These are phyloP conservation scores for Botia kubotai DNA, from an alignment of 2,797 vertebrate species.

Conservation along the genomic window DNA sequence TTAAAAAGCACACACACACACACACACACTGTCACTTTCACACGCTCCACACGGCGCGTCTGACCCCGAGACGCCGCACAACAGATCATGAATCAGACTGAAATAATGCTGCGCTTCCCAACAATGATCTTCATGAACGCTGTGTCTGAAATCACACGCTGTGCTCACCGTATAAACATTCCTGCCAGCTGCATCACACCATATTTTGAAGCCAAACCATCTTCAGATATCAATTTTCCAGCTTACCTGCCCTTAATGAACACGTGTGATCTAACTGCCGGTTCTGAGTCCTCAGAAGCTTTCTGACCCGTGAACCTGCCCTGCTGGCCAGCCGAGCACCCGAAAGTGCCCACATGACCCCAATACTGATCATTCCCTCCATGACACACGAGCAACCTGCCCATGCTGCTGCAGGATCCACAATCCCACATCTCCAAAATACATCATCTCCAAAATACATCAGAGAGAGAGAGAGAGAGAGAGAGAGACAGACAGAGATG, in stretches of 20 bases:
- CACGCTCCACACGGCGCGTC: slow-evolving; percentile 52
- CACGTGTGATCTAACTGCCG: slow-evolving; percentile 1
- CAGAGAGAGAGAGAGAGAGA: slow-evolving; percentile 29
- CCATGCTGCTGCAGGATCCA: background rate
- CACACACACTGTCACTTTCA: slow-evolving; percentile 61
- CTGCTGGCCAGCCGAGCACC: background rate
- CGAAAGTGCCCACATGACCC: slow-evolving; percentile 27
- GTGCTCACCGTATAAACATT: slow-evolving; percentile 3
- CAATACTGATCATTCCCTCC: background rate
- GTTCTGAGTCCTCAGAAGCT: slow-evolving; percentile 3
- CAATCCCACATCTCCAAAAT: slow-evolving; percentile 2
- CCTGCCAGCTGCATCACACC: background rate
- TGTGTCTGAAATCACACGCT: background rate
- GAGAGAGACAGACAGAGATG: slow-evolving; percentile 42
- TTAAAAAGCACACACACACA: slow-evolving; percentile 35
- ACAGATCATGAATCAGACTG: background rate
- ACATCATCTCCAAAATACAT: slow-evolving; percentile 25
- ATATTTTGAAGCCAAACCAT: background rate
- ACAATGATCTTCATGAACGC: background rate
- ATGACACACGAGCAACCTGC: background rate
- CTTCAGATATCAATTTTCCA: background rate
- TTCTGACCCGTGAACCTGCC: background rate
- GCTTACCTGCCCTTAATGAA: slow-evolving; percentile 33
- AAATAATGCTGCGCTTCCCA: too few relatives aligned
- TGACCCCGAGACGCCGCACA: slow-evolving; percentile 55